Evolutionary conservation across 2,888 invertebrate species (phyloP), one percentile per base, ranked within the genome.

Genomic region (Aquatica leii): DNA sequence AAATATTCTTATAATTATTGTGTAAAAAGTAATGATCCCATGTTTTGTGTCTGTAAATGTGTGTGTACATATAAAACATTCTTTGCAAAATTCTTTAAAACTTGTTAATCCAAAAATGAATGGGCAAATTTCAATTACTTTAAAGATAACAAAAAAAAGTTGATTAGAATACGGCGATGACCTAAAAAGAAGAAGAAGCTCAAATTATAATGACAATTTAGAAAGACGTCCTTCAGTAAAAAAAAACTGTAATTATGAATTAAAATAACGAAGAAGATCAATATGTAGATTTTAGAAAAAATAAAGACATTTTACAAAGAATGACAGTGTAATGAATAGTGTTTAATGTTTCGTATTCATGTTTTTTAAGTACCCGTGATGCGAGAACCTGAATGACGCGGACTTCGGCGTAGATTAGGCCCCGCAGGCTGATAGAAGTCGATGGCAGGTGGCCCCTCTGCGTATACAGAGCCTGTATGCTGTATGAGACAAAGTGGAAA

Each of bases 341-440:
- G 60, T 62, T 56, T 67, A 62, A 67, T 73, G 67, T 71, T 67
- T 70, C 64, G 70, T 75, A 70, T 74, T 69, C 68, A 66, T 72
- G 65, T 78, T 80, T 80, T n/a, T 81, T 82, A 80, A 82, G 81
- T 82, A 82, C 82, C 82, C 81, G 81, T 81, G 78, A 81, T 77
- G 78, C 80, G 77, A 80, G 80, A 81, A 82, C 81, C 81, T 81
- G 81, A 79, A 80, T 79, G 81, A 80, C 81, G 78, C 80, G 81
- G 78, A 78, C 77, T 77, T 77, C 72, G 73, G 69, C 75, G 78
- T 74, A 79, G 87, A 77, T 82, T 83, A 83, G 82, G 81, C 81
- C 84, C 83, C 83, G 82, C 76, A 82, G 82, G 79, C 83, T 81
- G 80, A 83, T 76, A 76, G 82, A 77, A 76, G 82, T 74, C 78